Conservation (phyloP, 2,888 invertebrate species). For the Troides aeacus region DNA sequence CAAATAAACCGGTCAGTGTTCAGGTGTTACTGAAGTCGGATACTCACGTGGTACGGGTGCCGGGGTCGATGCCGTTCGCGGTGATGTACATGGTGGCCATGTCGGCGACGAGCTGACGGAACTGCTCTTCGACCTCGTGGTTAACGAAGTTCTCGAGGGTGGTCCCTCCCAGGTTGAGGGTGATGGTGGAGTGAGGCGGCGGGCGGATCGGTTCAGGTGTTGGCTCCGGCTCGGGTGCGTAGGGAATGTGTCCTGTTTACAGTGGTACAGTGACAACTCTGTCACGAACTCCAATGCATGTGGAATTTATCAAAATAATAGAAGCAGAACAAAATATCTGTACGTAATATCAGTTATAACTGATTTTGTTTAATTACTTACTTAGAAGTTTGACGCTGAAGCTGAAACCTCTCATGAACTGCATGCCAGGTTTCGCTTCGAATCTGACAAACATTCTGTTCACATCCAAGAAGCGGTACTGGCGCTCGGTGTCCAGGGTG, state of each 20-base stretch:
- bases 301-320: too few relatives aligned
- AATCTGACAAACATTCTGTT: constrained; percentile 64
- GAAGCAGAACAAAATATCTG: too few relatives aligned
- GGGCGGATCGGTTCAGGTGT: constrained; percentile 47
- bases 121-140: constrained; percentile 43
- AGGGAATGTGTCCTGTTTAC: constrained; percentile 25
- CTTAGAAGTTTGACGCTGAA: constrained; percentile 59
- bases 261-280: too few relatives aligned
- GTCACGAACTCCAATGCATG: too few relatives aligned
- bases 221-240: constrained; percentile 37
- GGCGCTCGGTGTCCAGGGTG: constrained; percentile 45
- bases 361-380: constrained; percentile 42
- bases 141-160: constrained; percentile 45
- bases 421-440: constrained; percentile 42
- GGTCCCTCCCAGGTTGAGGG: constrained; percentile 55
- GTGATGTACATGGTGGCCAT: constrained; percentile 66
- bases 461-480: constrained; percentile 59
- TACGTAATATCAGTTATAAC: too few relatives aligned
- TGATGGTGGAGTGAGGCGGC: constrained; percentile 46
- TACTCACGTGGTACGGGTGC: constrained; percentile 66
- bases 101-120: constrained; percentile 57
- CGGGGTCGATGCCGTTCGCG: constrained; percentile 52
- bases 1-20: too few relatives aligned
- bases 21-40: too few relatives aligned
- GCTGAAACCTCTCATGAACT: constrained; percentile 51